Conservation (phyloP, 2,797 vertebrate genomes). For the Chelon labrosus region DNA sequence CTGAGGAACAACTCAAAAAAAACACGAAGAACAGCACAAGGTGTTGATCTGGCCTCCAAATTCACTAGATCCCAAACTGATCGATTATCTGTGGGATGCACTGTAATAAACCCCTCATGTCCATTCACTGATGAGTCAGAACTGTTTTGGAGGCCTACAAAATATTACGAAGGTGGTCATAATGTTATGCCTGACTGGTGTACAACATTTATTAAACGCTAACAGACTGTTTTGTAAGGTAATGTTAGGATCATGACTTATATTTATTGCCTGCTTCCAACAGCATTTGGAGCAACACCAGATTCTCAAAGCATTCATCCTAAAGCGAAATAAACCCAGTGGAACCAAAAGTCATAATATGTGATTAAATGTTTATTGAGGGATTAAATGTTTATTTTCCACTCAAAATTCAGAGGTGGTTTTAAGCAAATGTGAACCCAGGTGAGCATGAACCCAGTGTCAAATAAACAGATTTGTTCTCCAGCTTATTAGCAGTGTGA, state of each 20-base stretch:
- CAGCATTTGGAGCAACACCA: neutral
- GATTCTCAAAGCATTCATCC: neutral
- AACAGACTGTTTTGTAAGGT: neutral
- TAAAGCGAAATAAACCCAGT: neutral
- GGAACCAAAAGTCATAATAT: neutral
- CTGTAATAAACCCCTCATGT: no score
- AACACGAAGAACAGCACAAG: no score
- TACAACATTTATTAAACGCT: neutral
- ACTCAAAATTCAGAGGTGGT: conserved; percentile 12
- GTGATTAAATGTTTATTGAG: conserved; percentile 21
- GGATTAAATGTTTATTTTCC: no score
- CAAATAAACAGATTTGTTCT: conserved; percentile 75
- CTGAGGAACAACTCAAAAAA: no score
- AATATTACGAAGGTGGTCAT: no score
- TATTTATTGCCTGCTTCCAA: neutral
- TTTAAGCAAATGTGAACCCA: conserved; percentile 50
- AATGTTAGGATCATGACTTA: neutral
- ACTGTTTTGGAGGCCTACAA: no score
- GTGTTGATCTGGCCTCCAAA: no score
- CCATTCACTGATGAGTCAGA: no score
- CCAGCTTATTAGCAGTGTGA: conserved; percentile 71
- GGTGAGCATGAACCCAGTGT: conserved; percentile 66
- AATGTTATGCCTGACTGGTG: no score
- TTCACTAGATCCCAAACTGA: no score
- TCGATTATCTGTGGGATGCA: no score